Conservation (phyloP, 2,797 vertebrate genomes). For the Holocentrus rufus region DNA sequence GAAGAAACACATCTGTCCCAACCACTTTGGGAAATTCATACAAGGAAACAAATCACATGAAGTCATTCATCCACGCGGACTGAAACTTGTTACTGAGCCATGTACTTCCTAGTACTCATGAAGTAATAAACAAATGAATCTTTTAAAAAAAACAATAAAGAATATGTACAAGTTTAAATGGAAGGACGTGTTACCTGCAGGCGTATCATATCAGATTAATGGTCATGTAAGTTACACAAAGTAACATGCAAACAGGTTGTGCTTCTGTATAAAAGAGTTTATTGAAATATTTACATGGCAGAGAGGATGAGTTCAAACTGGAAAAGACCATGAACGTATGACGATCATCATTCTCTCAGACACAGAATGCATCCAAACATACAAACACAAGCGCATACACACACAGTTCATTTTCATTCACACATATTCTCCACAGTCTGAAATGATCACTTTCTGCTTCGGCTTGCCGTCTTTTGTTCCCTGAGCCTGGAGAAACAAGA, state of each 20-base stretch:
- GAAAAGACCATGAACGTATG: constrained; percentile 39
- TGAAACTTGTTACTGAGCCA: too few relatives aligned
- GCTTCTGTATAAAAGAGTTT: constrained; percentile 71
- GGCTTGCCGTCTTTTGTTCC: constrained; percentile 93
- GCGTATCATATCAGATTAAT: background rate
- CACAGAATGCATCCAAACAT: background rate
- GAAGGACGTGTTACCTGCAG: too few relatives aligned
- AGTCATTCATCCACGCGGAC: too few relatives aligned
- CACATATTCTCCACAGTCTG: constrained; percentile 93
- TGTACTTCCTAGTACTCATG: too few relatives aligned
- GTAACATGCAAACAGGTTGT: background rate
- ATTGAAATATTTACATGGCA: constrained; percentile 85
- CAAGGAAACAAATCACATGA: too few relatives aligned
- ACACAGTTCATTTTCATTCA: constrained; percentile 61
- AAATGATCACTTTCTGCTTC: constrained; percentile 95
- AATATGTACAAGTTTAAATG: background rate
- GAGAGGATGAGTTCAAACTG: constrained; percentile 31
- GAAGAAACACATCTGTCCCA: too few relatives aligned
- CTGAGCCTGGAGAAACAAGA: constrained; percentile 83
- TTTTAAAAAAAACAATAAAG: background rate
- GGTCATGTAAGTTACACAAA: constrained; percentile 18
- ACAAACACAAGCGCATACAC: constrained; percentile 11
- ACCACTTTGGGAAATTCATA: too few relatives aligned
- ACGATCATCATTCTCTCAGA: constrained; percentile 14
- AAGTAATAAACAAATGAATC: too few relatives aligned